Evolutionary conservation across 2,888 invertebrate genomes (phyloP).

Genomic region (Acanthacorydalis orientalis): DNA sequence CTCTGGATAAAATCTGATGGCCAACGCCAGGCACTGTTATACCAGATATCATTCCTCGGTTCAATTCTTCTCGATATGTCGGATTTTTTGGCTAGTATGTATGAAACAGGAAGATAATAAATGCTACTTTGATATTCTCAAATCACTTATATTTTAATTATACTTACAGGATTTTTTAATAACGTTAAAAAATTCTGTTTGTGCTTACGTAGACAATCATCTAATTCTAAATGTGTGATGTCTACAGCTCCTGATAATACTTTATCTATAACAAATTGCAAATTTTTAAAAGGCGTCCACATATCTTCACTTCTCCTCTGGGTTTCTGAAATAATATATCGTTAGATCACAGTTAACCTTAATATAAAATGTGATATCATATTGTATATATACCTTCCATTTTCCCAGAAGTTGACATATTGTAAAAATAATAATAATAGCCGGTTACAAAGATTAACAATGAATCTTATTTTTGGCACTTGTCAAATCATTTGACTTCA

Average conservation of each 20-base stretch:
- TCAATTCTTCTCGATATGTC: conserved; percentile 63
- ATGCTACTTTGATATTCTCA: not conserved
- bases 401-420: not conserved
- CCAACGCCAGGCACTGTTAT: conserved; percentile 57
- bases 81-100: conserved; percentile 54
- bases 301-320: conserved; percentile 44
- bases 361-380: not conserved
- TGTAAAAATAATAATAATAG: not conserved
- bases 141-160: not conserved
- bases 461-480: too few species aligned
- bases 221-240: conserved; percentile 49
- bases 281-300: conserved; percentile 72
- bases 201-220: conserved; percentile 58
- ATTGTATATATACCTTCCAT: not conserved
- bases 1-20: conserved; percentile 59
- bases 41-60: conserved; percentile 62
- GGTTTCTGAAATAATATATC: too few species aligned
- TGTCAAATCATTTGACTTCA: too few species aligned
- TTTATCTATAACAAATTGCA: conserved; percentile 50
- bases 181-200: conserved; percentile 75
- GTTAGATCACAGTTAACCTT: conserved; percentile 14
- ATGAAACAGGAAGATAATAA: too few species aligned
- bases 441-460: not conserved
- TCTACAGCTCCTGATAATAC: conserved; percentile 42
- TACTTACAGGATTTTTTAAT: conserved; percentile 70